A percentile compares a stretch with the other conserved stretches of the same genome.
These are phyloP conservation scores for Ariopsis seemanni DNA, from an alignment of 2,113 vertebrate genomes.

Conservation along the genomic window DNA sequence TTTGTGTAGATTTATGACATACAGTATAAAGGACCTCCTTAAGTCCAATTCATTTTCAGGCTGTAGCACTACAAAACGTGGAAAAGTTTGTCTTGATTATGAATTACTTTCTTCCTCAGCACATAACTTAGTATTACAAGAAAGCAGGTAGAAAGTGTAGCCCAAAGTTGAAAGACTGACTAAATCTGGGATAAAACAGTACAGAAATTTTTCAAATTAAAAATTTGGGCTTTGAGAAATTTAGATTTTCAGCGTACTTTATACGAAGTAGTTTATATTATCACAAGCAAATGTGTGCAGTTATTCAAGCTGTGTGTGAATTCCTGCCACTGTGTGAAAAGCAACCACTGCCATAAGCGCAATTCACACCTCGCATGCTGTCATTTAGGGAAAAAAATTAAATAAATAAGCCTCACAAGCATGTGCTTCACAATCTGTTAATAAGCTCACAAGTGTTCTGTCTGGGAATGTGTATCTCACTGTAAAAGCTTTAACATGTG, in stretches of 20 bases:
- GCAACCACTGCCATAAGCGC: constrained; percentile 12
- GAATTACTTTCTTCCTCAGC: background rate
- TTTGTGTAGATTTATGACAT: background rate
- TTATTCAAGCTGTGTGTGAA: constrained; percentile 26
- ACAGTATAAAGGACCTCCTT: background rate
- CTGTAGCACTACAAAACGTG: background rate
- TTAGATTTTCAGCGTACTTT: background rate
- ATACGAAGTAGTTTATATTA: background rate
- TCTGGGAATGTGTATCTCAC: background rate
- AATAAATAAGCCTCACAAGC: background rate
- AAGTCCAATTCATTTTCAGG: background rate
- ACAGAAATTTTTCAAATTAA: too few species aligned
- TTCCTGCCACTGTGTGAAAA: constrained; percentile 23
- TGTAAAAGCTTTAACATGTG: constrained; percentile 20
- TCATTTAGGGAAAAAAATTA: background rate
- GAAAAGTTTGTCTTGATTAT: background rate
- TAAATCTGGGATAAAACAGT: too few species aligned
- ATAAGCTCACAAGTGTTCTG: constrained; percentile 11
- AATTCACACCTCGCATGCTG: constrained; percentile 33
- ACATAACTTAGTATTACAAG: background rate
- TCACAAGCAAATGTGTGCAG: background rate
- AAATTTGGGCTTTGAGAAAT: background rate
- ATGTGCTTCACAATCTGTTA: constrained; percentile 37
- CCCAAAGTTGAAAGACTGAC: background rate
- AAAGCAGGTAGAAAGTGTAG: background rate